Evolutionary conservation across 1,140 invertebrate species (phyloP), one percentile per base, ranked within the genome.

Genomic region (Drosophila sechellia): DNA sequence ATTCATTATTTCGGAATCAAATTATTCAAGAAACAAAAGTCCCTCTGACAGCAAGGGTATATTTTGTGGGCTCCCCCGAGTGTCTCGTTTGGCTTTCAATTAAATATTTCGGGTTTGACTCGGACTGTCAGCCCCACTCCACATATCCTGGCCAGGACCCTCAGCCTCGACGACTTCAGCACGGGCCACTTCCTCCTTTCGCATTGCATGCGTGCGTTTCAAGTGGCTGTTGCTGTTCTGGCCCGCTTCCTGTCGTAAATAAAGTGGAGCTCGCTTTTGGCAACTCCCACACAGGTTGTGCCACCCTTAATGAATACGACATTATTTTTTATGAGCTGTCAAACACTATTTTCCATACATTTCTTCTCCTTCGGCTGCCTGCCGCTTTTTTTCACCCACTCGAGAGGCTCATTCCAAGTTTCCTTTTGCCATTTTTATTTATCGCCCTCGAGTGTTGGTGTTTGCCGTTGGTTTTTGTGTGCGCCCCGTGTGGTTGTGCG

Each of bases 301-400:
- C 61, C 71, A 77, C 80, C 78, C 85, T 79, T 89, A 89, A 89
- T 89, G 84, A 89, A 89, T 80, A 80, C 77, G 84, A 89, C 84
- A 89, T 89, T 89, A 89, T 89, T 89, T 90, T 89, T 89, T 89
- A 89, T 84, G 84, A 89, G 84, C 84, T 89, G 84, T 89, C 84
- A 89, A 90, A 90, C 85, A 89, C 84, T 89, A 89, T 89, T 90
- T 89, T 89, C 80, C 84, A 89, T 84, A 89, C 84, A 90, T 85
- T 59, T 60, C 58, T 37, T 73, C 66, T 55, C 37, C 54, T 39
- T 49, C 37, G n/a, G 50, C 22, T 13, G 37, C 42, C 27, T 31
- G 37, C 11, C 59, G 77, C 63, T 60, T 37, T 66, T 66, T 49
- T 59, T 31, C 63, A 66, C 63, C 59, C 59, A 73, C 50, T 75